Evolutionary conservation across 2,797 vertebrate species (phyloP), one percentile per base, ranked within the genome.

Genomic region (Malacoctenus gilli): DNA sequence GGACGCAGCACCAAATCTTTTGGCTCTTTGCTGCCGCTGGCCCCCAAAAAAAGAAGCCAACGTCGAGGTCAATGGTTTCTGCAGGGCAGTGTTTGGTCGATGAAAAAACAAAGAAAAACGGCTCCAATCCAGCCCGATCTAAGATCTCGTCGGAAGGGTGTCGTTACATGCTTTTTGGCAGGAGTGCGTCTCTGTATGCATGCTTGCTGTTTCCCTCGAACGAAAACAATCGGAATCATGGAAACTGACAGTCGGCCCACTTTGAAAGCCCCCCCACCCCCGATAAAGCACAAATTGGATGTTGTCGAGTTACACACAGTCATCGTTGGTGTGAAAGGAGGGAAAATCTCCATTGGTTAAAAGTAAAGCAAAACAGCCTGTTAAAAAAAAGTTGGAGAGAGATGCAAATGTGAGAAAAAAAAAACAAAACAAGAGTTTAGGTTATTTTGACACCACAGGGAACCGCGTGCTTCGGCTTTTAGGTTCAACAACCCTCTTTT

Each of bases 191-290:
- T 53, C 51, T 69, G 69, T 58, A 39, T 68, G 77, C 82, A 84
- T 81, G 83, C 78, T 87, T 83, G 80, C 72, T 36, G 25, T 55
- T 65, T 72, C 37, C 46, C 4, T 21, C 21, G 5, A 6, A 25
- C 25, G 1, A 43, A 34, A 52, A 20, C 4, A 4, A 31, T 18
- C 16, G 10, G 50, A 7, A 59, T 1, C 12, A 25, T 2, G 52
- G 15, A 53, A 34, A 57, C 21, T 56, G 40, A 34, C 20, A 4
- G 8, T 43, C 10, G 46, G n/a, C n/a, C 21, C 1, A 22, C 14
- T 28, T 57, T 60, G 4, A 55, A 64, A 82, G 62, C 49, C 55
- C 67, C 60, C 70, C 55, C 2, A 36, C 47, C 38, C 25, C 25
- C 25, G 9, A 6, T 28, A 28, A 28, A 6, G 25, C n/a, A n/a